These are phyloP conservation scores for Climacteris rufus DNA, from an alignment of 2,113 vertebrate genomes.

Conservation along the genomic window DNA sequence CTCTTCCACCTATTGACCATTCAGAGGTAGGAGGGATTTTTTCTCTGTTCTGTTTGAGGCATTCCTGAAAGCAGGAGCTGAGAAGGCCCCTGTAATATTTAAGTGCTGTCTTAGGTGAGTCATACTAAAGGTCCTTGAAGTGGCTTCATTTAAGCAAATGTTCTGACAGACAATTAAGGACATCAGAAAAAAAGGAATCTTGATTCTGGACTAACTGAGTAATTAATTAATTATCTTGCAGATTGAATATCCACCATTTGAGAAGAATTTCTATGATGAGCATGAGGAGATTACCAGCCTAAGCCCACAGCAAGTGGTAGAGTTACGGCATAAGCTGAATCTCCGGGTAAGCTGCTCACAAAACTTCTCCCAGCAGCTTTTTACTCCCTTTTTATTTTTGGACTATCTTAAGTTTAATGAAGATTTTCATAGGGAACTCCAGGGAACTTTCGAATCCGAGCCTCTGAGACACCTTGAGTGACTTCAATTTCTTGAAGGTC, in stretches of 20 bases:
- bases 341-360: slow-evolving; percentile 80
- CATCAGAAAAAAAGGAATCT: neutral
- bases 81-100: neutral
- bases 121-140: neutral
- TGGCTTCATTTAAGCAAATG: neutral
- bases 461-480: neutral
- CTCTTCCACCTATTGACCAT: slow-evolving; percentile 95
- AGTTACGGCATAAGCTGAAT: slow-evolving; percentile 92
- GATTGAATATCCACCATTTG: slow-evolving; percentile 96
- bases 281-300: slow-evolving; percentile 91
- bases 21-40: slow-evolving; percentile 81
- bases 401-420: neutral
- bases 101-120: neutral
- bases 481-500: neutral
- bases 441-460: neutral
- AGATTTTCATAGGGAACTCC: neutral
- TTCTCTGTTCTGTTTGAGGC: neutral
- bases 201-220: slow-evolving; percentile 49
- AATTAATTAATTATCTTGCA: slow-evolving; percentile 61
- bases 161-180: neutral
- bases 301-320: slow-evolving; percentile 83
- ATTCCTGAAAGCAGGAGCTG: neutral
- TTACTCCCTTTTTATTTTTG: neutral
- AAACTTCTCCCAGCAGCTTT: neutral
- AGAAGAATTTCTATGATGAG: slow-evolving; percentile 97